phyloP scores from a whole-genome alignment of 2,888 invertebrate genomes.

The Leptinotarsa juncta region DNA sequence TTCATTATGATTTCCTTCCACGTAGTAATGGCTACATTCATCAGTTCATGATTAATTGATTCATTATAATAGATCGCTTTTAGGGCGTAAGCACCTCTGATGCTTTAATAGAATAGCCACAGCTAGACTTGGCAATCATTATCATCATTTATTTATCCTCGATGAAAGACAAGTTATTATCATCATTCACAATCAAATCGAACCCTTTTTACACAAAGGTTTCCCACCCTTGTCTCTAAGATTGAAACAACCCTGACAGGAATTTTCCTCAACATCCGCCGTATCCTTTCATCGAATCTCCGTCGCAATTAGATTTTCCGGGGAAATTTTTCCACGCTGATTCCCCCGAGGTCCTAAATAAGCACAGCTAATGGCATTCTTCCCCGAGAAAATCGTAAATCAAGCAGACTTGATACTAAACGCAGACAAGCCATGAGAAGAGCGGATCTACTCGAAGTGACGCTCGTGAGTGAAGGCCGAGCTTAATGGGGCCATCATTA shows the following conservation, averaged over 20 bases:
- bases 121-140: too few relatives aligned
- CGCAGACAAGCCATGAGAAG: slow-evolving; percentile 14
- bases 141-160: too few relatives aligned
- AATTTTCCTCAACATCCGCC: slow-evolving; percentile 10
- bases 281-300: slow-evolving; percentile 3
- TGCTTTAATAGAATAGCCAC: too few relatives aligned
- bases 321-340: neutral
- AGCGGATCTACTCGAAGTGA: slow-evolving; percentile 21
- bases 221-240: neutral
- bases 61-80: too few relatives aligned
- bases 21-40: too few relatives aligned
- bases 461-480: slow-evolving; percentile 11
- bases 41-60: too few relatives aligned
- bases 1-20: too few relatives aligned
- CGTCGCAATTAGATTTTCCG: slow-evolving; percentile 13
- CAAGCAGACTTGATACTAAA: slow-evolving; percentile 27
- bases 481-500: neutral
- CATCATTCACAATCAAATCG: too few relatives aligned
- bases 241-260: neutral
- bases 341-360: slow-evolving; percentile 18
- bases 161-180: too few relatives aligned
- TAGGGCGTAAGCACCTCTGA: too few relatives aligned
- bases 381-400: slow-evolving; percentile 27
- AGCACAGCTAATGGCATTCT: slow-evolving; percentile 26
- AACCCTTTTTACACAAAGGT: too few relatives aligned